phyloP scores from a whole-genome alignment of 1,140 invertebrate genomes.

The Saccostrea echinata region DNA sequence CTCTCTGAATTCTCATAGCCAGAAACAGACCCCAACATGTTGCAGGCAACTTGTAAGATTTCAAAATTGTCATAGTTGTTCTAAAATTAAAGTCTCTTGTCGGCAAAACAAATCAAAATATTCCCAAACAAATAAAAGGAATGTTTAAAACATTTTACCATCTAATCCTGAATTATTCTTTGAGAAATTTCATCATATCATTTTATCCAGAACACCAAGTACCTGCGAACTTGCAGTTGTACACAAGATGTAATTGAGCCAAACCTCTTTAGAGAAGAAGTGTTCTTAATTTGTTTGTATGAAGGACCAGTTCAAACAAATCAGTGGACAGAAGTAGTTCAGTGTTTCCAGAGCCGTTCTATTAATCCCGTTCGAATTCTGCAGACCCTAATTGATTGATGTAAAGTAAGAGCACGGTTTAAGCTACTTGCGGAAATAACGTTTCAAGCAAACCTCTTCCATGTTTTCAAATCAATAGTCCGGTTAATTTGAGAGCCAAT shows the following conservation, averaged over 20 bases:
- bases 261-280: constrained; percentile 58
- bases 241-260: constrained; percentile 41
- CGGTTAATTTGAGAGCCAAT: constrained; percentile 53
- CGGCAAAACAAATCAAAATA: constrained; percentile 44
- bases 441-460: constrained; percentile 48
- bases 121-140: constrained; percentile 40
- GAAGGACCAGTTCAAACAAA: constrained; percentile 61
- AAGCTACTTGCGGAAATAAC: constrained; percentile 57
- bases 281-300: constrained; percentile 64
- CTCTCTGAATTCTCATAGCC: neutral
- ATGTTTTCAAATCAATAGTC: constrained; percentile 54
- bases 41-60: neutral
- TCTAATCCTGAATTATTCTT: constrained; percentile 43
- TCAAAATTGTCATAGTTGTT: constrained; percentile 4
- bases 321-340: constrained; percentile 56
- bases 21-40: neutral
- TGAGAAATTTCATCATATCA: constrained; percentile 8
- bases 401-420: constrained; percentile 55
- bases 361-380: constrained; percentile 60
- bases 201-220: neutral
- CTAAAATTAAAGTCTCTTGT: constrained; percentile 36
- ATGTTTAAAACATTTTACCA: constrained; percentile 47
- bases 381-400: constrained; percentile 60
- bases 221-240: neutral
- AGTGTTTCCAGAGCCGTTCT: constrained; percentile 52